Evolutionary conservation across 2,797 vertebrate species (phyloP).

Genomic region (Halcyon leucocephala): DNA sequence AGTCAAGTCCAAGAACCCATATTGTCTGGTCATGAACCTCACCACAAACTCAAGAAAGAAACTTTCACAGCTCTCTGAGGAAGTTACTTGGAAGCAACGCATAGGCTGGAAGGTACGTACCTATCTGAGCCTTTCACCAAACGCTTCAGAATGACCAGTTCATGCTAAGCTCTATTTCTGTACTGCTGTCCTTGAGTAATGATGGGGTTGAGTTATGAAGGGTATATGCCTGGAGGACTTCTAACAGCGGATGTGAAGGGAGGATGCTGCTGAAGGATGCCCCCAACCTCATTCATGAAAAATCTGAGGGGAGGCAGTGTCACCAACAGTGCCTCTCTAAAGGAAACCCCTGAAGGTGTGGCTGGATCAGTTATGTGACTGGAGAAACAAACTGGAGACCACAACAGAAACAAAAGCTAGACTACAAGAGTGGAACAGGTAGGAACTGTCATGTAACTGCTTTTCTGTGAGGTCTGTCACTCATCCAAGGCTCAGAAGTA

Average conservation of each 20-base stretch:
- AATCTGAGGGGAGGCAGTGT: not conserved
- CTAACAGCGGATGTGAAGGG: not conserved
- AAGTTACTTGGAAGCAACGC: not conserved
- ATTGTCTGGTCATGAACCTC: not conserved
- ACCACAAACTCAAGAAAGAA: not conserved
- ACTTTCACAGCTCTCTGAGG: not conserved
- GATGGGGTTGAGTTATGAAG: not conserved
- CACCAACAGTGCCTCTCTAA: not conserved
- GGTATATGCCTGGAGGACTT: not conserved
- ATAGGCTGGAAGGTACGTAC: not conserved
- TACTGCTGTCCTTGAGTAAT: not conserved
- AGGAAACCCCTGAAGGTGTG: not conserved
- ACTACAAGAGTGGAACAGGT: not conserved
- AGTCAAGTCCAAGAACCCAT: not conserved
- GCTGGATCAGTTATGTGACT: not conserved
- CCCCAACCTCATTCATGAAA: not conserved
- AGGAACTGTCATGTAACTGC: not conserved
- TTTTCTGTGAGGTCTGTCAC: not conserved
- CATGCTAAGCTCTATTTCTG: not conserved
- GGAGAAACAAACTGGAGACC: not conserved
- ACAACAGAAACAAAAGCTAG: not conserved
- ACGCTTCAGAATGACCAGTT: not conserved
- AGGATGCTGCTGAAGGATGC: not conserved
- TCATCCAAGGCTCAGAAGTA: not conserved
- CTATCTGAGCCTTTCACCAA: not conserved